A percentile compares a stretch with the other conserved stretches of the same genome.
Evolutionary conservation across 2,888 invertebrate genomes (phyloP).

Genomic region (Patella pellucida): DNA sequence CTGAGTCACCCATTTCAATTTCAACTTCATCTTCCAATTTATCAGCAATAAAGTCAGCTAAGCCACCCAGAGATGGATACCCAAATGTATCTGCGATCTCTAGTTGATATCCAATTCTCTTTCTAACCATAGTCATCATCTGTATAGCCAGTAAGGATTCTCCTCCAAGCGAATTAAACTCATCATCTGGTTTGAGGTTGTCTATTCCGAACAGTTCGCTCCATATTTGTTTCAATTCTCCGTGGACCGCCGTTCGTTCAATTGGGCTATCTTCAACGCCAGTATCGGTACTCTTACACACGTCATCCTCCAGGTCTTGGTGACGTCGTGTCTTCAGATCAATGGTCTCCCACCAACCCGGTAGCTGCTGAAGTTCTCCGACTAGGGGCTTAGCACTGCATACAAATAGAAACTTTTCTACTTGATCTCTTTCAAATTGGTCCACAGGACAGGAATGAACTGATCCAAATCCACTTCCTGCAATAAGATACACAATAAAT

Average conservation of each 20-base stretch:
- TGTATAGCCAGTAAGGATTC: constrained; percentile 25
- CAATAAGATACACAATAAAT: background rate
- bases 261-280: background rate
- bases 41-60: constrained; percentile 13
- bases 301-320: background rate
- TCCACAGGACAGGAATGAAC: constrained; percentile 1
- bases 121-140: constrained; percentile 24
- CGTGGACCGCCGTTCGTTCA: constrained; percentile 10
- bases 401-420: background rate
- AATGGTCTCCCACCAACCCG: constrained; percentile 7
- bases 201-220: constrained; percentile 18
- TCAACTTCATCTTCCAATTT: background rate
- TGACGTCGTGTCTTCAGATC: background rate
- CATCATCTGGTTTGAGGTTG: constrained; percentile 18
- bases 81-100: constrained; percentile 27
- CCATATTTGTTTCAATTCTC: constrained; percentile 23
- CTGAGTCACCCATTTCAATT: background rate
- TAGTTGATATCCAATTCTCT: constrained; percentile 20
- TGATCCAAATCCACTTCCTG: constrained; percentile 1
- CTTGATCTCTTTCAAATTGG: background rate
- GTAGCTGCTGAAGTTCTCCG: background rate
- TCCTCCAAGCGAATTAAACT: constrained; percentile 20
- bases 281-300: background rate
- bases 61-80: constrained; percentile 13
- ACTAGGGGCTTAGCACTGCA: background rate